Evolutionary conservation across 2,113 vertebrate species (phyloP).

Genomic region (Seriola dumerili): DNA sequence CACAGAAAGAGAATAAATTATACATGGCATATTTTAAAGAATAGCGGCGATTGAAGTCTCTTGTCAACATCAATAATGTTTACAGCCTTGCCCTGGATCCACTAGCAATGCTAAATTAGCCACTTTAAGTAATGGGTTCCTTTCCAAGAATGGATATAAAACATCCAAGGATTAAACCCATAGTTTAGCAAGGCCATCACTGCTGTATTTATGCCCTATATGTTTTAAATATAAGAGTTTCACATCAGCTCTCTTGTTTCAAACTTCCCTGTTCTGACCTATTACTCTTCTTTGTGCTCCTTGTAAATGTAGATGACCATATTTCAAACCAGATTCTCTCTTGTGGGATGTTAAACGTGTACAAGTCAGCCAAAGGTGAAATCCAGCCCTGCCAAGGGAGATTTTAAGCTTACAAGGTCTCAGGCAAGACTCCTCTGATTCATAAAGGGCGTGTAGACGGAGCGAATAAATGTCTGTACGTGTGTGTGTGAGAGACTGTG

Average conservation of each 20-base stretch:
- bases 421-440: slow-evolving; percentile 71
- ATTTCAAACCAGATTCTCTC: slow-evolving; percentile 61
- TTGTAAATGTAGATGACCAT: slow-evolving; percentile 36
- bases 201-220: slow-evolving; percentile 8
- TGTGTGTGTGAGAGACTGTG: slow-evolving; percentile 23
- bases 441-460: slow-evolving; percentile 60
- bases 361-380: slow-evolving; percentile 81
- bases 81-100: slow-evolving; percentile 37
- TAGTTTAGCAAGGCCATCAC: background rate
- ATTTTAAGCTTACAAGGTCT: slow-evolving; percentile 75
- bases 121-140: slow-evolving; percentile 52
- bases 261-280: slow-evolving; percentile 2
- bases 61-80: slow-evolving; percentile 60
- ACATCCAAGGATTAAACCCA: slow-evolving; percentile 28
- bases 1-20: slow-evolving; percentile 31
- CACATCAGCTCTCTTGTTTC: slow-evolving; percentile 35
- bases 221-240: slow-evolving; percentile 23
- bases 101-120: slow-evolving; percentile 23
- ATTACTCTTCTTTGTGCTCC: slow-evolving; percentile 13
- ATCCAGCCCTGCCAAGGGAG: slow-evolving; percentile 69
- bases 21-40: slow-evolving; percentile 33
- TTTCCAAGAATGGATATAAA: slow-evolving; percentile 29
- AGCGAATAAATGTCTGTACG: slow-evolving; percentile 6
- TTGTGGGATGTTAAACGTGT: slow-evolving; percentile 70
- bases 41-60: slow-evolving; percentile 28